These are phyloP conservation scores for Telmatochromis bifrenatus DNA, from an alignment of 2,113 vertebrate genomes.

Conservation along the genomic window DNA sequence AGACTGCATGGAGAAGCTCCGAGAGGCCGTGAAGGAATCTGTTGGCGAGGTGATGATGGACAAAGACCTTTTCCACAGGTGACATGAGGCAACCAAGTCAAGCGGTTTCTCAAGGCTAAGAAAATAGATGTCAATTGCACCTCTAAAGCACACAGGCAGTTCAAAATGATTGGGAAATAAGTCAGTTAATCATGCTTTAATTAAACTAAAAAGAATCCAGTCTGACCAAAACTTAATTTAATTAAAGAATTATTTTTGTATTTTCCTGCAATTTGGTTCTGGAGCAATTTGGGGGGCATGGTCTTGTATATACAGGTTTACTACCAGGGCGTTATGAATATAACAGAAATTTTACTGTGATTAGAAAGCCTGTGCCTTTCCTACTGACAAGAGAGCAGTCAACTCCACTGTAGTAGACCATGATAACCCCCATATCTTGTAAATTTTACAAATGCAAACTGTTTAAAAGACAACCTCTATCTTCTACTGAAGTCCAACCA, in stretches of 20 bases:
- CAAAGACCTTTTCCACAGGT: constrained; percentile 80
- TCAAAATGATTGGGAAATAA: background rate
- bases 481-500: background rate
- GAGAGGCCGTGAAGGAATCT: constrained; percentile 63
- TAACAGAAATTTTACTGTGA: background rate
- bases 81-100: background rate
- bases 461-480: background rate
- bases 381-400: background rate
- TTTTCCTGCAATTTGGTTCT: background rate
- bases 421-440: background rate
- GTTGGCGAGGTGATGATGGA: constrained; percentile 75
- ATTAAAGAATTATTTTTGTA: background rate
- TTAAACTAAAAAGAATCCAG: background rate
- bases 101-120: background rate
- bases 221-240: background rate
- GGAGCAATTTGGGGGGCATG: background rate
- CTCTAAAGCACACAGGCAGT: background rate
- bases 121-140: accelerated
- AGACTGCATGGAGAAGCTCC: constrained; percentile 76
- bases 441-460: background rate
- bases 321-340: accelerated
- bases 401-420: background rate
- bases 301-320: background rate
- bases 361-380: background rate
- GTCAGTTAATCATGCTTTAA: background rate